Base-by-base conservation (phyloP, 2,113 vertebrate species). In the Myanophis thanlyinensis region DNA sequence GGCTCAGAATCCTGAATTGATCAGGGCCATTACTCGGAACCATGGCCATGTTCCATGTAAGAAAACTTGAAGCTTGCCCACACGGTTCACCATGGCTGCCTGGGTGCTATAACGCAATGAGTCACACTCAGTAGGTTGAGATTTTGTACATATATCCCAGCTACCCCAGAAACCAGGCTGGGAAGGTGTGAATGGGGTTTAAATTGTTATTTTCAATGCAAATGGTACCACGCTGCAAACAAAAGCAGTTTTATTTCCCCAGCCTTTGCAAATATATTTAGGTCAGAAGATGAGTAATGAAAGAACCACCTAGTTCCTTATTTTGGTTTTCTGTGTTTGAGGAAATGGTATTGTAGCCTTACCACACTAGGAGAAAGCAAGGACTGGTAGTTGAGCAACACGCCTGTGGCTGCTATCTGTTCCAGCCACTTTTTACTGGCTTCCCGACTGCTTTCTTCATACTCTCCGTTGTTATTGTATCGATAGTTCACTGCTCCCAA, bases 391-490 rank as follows among this genome's bases (percentile, higher is more conserved):
- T 98, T 98, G 73, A 99, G 96, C 47, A 99, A 96, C 94, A 98
- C 98, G 0, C 99, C 99, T 0, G 99, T 99, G 96, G 97, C 98
- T 0, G 99, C 98, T 91, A 99, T 98, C 96, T 99, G 99, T 96
- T 99, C 99, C 95, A 99, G 97, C 99, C 99, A 99, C 96, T 99
- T 99, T 95, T 98, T 98, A 97, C 99, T 99, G 97, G 99, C 99
- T 0, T 99, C 99, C 52, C 98, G 98, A 97, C 99, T 97, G 96
- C 98, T 99, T 89, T 99, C 99, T 91, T 99, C 99, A 0, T 99
- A 99, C 88, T 99, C 99, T 88, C 99, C 99, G 0, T 98, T 98
- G 94, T 99, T 99, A 97, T 99, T 99, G 97, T 98, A 99, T 44
- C 99, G 98, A 51, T 97, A 98, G 94, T 98, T 98, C 85, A 99